These are phyloP conservation scores for Steinernema khuongi DNA, from an alignment of 1,140 invertebrate genomes.

Conservation along the genomic window DNA sequence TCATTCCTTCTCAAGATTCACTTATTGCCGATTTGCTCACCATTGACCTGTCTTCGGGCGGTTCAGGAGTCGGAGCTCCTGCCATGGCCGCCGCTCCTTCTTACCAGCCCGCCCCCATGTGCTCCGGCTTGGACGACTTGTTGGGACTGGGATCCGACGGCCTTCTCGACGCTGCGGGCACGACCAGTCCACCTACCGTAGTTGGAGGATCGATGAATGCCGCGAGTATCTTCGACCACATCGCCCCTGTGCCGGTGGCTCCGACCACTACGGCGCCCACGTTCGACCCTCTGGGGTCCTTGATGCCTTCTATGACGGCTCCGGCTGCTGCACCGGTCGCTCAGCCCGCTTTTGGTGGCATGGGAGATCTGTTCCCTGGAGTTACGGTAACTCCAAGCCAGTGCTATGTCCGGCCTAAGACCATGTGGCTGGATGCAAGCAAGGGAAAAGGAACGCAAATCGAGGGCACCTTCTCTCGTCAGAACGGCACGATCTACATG, in stretches of 20 bases:
- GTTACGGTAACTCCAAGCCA: slow-evolving; percentile 64
- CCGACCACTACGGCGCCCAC: slow-evolving; percentile 54
- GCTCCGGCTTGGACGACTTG: not conserved
- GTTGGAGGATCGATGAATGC: not conserved
- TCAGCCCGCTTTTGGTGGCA: slow-evolving; percentile 65
- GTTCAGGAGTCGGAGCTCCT: not conserved
- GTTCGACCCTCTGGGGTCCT: slow-evolving; percentile 39
- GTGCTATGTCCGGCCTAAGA: slow-evolving; percentile 20
- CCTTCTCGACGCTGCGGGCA: not conserved
- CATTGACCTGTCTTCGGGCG: slow-evolving; percentile 69
- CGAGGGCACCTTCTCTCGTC: slow-evolving; percentile 83
- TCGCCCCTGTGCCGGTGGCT: not conserved
- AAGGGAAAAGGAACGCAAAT: slow-evolving; percentile 81
- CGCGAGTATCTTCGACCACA: not conserved
- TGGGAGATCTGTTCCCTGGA: slow-evolving; percentile 69
- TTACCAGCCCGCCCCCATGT: not conserved
- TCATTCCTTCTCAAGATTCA: slow-evolving; percentile 84
- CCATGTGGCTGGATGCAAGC: slow-evolving; percentile 50
- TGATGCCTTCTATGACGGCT: slow-evolving; percentile 29
- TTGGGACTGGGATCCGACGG: not conserved
- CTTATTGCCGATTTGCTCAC: slow-evolving; percentile 91
- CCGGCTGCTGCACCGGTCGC: slow-evolving; percentile 42
- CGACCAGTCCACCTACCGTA: not conserved
- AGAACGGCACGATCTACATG: slow-evolving; percentile 81
- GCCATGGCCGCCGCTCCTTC: not conserved